A percentile compares a stretch with the other conserved stretches of the same genome.
phyloP scores from a whole-genome alignment of 2,113 vertebrate genomes.

The Gymnobelideus leadbeateri region DNA sequence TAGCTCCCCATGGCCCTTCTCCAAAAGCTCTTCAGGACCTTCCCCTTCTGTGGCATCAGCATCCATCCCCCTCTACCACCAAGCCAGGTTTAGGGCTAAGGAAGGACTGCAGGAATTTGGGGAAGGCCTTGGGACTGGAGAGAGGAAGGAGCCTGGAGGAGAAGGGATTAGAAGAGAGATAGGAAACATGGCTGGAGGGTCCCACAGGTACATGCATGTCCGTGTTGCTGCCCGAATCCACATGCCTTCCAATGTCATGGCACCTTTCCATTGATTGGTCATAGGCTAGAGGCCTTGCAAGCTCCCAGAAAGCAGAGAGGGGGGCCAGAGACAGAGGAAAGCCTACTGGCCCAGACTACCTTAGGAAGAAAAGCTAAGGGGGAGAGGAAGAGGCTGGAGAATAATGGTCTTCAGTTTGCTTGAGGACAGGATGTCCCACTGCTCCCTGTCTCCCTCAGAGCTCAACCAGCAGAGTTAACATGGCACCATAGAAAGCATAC shows the following conservation, averaged over 20 bases:
- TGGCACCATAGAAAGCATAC: neutral
- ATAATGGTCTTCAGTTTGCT: neutral
- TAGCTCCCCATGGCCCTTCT: neutral
- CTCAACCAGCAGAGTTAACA: neutral
- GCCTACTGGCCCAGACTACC: neutral
- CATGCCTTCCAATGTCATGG: neutral
- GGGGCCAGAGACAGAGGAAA: neutral
- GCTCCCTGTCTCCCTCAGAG: neutral
- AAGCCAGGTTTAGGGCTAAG: neutral
- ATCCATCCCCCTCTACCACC: neutral
- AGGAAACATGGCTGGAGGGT: neutral
- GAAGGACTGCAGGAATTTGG: neutral
- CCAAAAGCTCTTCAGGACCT: neutral
- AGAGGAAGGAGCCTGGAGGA: neutral
- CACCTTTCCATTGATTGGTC: neutral
- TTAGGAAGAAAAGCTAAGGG: neutral
- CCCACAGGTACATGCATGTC: neutral
- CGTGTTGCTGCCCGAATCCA: constrained; percentile 28
- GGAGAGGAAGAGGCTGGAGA: neutral
- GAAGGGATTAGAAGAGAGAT: neutral
- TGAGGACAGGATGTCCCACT: neutral
- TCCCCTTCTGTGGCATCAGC: neutral
- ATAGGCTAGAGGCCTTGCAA: neutral
- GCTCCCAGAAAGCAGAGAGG: neutral
- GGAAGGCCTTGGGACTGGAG: neutral